A percentile compares a stretch with the other conserved stretches of the same genome.
phyloP scores from a whole-genome alignment of 2,888 invertebrate species.

The Cerceris rybyensis region DNA sequence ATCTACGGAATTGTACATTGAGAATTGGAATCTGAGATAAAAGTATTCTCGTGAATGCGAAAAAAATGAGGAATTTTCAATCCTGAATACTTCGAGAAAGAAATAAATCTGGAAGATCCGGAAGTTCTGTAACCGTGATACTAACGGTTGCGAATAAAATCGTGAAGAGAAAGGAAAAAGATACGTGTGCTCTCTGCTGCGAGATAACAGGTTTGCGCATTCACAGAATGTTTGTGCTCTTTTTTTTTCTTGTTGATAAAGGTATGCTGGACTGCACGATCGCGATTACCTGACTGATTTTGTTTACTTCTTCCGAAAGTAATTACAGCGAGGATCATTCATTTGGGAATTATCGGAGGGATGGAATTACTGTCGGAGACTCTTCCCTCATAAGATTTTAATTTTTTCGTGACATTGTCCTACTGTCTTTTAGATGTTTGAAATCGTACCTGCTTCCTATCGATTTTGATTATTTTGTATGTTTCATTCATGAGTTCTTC shows the following conservation, averaged over 20 bases:
- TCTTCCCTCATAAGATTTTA: constrained; percentile 8
- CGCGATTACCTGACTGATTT: not conserved
- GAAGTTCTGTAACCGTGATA: not conserved
- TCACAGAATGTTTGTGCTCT: not conserved
- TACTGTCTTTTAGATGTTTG: not conserved
- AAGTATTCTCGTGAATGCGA: not conserved
- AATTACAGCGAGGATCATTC: constrained; percentile 37
- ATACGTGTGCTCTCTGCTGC: not conserved
- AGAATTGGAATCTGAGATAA: not conserved
- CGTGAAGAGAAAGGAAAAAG: not conserved
- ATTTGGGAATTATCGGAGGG: constrained; percentile 22
- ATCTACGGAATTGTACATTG: not conserved
- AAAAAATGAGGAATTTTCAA: not conserved
- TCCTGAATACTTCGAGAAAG: not conserved
- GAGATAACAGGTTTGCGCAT: not conserved
- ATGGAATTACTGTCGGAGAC: constrained; percentile 5
- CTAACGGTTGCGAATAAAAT: not conserved
- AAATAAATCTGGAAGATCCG: not conserved
- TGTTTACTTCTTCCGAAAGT: constrained; percentile 32
- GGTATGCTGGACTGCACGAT: constrained; percentile 11
- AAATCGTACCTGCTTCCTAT: not conserved
- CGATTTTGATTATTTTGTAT: no score
- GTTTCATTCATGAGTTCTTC: no score
- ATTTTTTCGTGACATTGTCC: constrained; percentile 7
- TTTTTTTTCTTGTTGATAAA: not conserved